phyloP scores from a whole-genome alignment of 53 echinoderm and acorn worm genomes.

The Echinometra lucunter region DNA sequence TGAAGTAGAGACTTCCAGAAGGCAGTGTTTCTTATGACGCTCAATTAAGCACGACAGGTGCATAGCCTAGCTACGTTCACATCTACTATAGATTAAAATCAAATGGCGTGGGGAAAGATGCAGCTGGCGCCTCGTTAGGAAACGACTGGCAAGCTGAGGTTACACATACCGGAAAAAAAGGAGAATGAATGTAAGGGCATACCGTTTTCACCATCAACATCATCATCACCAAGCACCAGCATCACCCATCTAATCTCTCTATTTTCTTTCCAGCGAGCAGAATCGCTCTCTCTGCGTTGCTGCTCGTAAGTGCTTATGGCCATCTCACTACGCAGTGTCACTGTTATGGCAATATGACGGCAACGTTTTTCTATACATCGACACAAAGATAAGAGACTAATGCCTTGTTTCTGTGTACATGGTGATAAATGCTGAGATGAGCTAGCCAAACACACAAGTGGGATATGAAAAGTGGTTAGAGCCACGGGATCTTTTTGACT shows the following conservation, averaged over 20 bases:
- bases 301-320: background rate
- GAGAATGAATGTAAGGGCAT: slow-evolving; percentile 2
- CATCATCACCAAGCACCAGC: background rate
- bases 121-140: slow-evolving; percentile 19
- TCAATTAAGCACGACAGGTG: slow-evolving; percentile 17
- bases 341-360: slow-evolving; percentile 34
- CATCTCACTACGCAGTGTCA: background rate
- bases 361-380: background rate
- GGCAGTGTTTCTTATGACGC: background rate
- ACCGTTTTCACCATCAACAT: slow-evolving; percentile 14
- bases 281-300: slow-evolving; percentile 1
- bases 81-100: slow-evolving; percentile 11
- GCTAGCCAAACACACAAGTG: slow-evolving; percentile 40
- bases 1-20: background rate
- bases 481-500: slow-evolving; percentile 26
- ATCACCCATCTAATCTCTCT: slow-evolving; percentile 35
- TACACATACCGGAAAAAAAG: slow-evolving; percentile 35
- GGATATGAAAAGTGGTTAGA: slow-evolving; percentile 21
- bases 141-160: slow-evolving; percentile 64
- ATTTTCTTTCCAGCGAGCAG: slow-evolving; percentile 6
- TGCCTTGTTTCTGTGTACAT: slow-evolving; percentile 6
- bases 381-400: background rate
- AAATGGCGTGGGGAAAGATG: slow-evolving; percentile 39
- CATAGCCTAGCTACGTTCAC: background rate
- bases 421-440: background rate